phyloP scores from a whole-genome alignment of 1,140 invertebrate genomes.

The Pogonomyrmex californicus region DNA sequence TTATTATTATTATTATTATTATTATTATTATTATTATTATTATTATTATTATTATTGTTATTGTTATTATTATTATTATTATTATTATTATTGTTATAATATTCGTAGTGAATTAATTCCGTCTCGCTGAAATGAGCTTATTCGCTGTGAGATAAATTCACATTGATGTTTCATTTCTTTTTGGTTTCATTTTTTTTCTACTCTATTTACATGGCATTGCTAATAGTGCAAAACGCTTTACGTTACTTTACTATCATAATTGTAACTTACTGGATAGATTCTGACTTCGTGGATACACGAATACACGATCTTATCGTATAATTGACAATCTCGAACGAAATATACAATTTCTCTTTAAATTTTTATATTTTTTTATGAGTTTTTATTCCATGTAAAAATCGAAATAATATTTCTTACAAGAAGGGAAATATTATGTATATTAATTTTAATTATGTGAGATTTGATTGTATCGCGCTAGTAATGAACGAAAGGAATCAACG shows the following conservation, averaged over 20 bases:
- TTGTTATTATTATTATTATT: background rate
- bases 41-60: too few relatives aligned
- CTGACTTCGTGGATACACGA: background rate
- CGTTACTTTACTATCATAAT: background rate
- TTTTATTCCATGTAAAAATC: background rate
- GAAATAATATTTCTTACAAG: background rate
- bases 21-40: background rate
- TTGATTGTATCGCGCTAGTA: background rate
- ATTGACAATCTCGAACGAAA: background rate
- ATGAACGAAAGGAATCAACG: background rate
- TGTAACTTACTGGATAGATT: background rate
- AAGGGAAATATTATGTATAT: background rate
- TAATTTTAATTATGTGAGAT: background rate
- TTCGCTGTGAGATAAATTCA: background rate
- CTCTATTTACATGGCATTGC: background rate
- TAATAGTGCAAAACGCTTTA: constrained; percentile 28
- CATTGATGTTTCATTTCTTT: background rate
- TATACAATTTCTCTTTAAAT: too few relatives aligned
- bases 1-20: background rate
- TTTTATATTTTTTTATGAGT: background rate
- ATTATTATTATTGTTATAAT: background rate
- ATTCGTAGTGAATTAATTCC: background rate
- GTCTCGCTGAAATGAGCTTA: background rate
- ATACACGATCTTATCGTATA: background rate
- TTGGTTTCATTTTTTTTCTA: background rate